These are phyloP conservation scores for Drosophila siamana DNA, from an alignment of 2,888 invertebrate genomes.

Conservation along the genomic window DNA sequence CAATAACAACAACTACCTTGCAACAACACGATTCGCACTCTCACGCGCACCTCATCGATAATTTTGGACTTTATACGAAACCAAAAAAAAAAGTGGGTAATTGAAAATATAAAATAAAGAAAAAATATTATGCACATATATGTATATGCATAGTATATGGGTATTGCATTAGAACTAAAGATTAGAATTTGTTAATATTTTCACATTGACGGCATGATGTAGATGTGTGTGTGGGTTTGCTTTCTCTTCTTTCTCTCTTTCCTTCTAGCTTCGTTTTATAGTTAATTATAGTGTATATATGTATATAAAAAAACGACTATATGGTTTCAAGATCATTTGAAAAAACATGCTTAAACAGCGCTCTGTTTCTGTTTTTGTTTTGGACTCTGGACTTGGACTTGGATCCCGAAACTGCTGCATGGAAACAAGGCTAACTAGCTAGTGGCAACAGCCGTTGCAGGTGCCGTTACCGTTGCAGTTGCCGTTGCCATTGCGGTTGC, in stretches of 20 bases:
- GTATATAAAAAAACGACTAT: slow-evolving; percentile 81
- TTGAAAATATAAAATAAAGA: slow-evolving; percentile 15
- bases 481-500: slow-evolving; percentile 12
- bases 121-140: slow-evolving; percentile 16
- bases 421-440: slow-evolving; percentile 52
- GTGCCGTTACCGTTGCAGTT: slow-evolving; percentile 8
- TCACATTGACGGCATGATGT: slow-evolving; percentile 38
- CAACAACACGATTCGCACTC: slow-evolving; percentile 41
- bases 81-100: slow-evolving; percentile 5
- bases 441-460: slow-evolving; percentile 44
- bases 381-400: slow-evolving; percentile 40
- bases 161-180: slow-evolving; percentile 26
- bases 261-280: slow-evolving; percentile 13
- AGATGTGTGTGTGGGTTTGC: slow-evolving; percentile 13
- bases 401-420: slow-evolving; percentile 37
- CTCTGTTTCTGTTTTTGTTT: slow-evolving; percentile 34
- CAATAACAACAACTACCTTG: slow-evolving; percentile 24
- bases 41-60: slow-evolving; percentile 42
- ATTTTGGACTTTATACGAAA: slow-evolving; percentile 6
- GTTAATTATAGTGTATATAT: slow-evolving; percentile 34
- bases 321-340: slow-evolving; percentile 85
- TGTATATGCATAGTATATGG: neutral
- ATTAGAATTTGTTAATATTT: slow-evolving; percentile 55
- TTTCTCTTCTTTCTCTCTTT: neutral
- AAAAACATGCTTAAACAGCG: slow-evolving; percentile 63